These are phyloP conservation scores for Sceloporus undulatus DNA, from an alignment of 2,113 vertebrate species.

Conservation along the genomic window DNA sequence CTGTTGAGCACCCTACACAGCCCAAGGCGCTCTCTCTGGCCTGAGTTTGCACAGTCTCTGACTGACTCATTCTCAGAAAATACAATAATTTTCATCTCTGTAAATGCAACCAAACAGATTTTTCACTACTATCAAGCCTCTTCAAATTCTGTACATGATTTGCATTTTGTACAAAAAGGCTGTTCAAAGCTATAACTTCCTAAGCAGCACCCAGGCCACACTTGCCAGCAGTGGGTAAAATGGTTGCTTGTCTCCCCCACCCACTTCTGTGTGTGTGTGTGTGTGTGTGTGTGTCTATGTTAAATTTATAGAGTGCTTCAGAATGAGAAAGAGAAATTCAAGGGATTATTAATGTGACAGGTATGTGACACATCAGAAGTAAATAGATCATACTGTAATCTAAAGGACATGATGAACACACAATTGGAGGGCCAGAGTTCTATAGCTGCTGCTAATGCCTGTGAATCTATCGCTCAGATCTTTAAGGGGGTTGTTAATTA, in stretches of 20 bases:
- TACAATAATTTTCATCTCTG: background rate
- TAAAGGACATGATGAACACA: slow-evolving; percentile 35
- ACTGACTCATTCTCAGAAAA: background rate
- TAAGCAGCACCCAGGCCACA: background rate
- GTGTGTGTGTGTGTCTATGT: background rate
- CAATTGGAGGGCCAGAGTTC: background rate
- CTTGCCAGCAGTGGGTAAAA: background rate
- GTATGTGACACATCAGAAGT: slow-evolving; percentile 18
- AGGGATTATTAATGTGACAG: slow-evolving; percentile 12
- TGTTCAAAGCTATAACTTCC: background rate
- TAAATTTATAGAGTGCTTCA: slow-evolving; percentile 23
- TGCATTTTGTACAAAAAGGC: accelerated
- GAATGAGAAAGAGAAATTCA: slow-evolving; percentile 35
- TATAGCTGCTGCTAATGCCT: slow-evolving; percentile 25
- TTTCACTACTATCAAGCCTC: background rate
- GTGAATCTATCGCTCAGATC: slow-evolving; percentile 35
- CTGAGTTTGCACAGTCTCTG: background rate
- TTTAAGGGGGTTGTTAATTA: slow-evolving; percentile 46
- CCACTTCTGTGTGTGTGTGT: background rate
- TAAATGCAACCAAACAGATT: background rate
- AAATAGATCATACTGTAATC: slow-evolving; percentile 40
- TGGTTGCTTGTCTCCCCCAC: background rate
- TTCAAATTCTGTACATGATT: background rate
- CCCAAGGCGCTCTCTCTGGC: background rate
- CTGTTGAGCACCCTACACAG: background rate